Evolutionary conservation across 2,113 vertebrate species (phyloP).

Genomic region (Jacana jacana): DNA sequence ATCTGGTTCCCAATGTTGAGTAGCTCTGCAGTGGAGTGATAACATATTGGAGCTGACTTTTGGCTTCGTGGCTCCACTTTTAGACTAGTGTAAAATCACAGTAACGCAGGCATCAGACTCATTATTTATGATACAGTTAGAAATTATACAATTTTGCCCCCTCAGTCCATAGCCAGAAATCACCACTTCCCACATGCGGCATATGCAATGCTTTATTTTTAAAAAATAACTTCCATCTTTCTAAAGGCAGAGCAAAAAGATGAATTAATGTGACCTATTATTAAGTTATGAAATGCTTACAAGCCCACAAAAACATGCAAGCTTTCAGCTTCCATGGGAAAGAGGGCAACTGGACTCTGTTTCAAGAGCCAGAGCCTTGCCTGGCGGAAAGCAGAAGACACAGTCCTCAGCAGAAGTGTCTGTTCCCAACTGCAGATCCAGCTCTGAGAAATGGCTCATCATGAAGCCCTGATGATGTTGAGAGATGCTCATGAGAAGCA

Average conservation of each 20-base stretch:
- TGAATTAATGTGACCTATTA: constrained; percentile 27
- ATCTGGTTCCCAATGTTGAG: not conserved
- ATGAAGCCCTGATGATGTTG: not conserved
- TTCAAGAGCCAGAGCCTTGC: not conserved
- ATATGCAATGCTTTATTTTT: constrained; percentile 51
- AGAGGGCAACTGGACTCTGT: not conserved
- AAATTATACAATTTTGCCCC: constrained; percentile 30
- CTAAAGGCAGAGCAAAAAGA: constrained; percentile 16
- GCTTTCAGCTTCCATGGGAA: not conserved
- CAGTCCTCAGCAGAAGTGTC: not conserved
- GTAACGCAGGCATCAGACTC: constrained; percentile 2
- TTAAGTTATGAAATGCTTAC: not conserved
- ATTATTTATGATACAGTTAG: constrained; percentile 44
- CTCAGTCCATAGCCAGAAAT: constrained; percentile 48
- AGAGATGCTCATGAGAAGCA: not conserved
- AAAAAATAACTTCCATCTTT: constrained; percentile 15
- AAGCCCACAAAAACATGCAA: not conserved
- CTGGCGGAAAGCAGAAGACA: not conserved
- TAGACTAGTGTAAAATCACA: constrained; percentile 36
- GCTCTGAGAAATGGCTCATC: not conserved
- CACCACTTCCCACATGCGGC: constrained; percentile 58
- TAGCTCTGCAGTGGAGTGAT: not conserved
- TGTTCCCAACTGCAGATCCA: not conserved
- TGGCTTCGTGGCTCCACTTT: not conserved
- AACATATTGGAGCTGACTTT: constrained; percentile 18